Evolutionary conservation across 2,888 invertebrate species (phyloP), one percentile per base, ranked within the genome.

Genomic region (Agrochola circellaris): DNA sequence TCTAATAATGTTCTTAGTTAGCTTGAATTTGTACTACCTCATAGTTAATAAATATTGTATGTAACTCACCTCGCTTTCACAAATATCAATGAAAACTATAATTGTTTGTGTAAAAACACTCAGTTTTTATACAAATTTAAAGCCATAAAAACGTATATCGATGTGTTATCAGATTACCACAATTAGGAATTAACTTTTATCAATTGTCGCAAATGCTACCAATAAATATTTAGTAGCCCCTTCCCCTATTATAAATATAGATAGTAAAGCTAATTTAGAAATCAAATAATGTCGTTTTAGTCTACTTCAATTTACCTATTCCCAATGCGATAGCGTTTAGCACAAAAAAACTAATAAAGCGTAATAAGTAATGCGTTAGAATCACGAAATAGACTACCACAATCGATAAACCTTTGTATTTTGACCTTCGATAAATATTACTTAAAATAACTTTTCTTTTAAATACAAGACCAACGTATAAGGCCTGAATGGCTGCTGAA

Each of bases 101-200:
- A 69, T 67, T 56, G 1, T 75, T 38, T 26, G 26, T 38, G 48
- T 42, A 42, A 62, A 64, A 68, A 45, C 68, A 48, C 73, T 62
- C 75, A 71, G 85, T 78, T 83, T 88, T 86, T 91, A 89, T 89
- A 90, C 86, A 71, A 58, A 70, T 73, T 84, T n/a, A 56, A 82
- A 80, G 80, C 66, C 81, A 84, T 86, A 87, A 89, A 86, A 69
- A 69, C 42, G 61, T 58, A 67, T 71, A 79, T 73, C 84, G 76
- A 73, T 58, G 6, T 42, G 42, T 79, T 85, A 87, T 84, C 82
- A 69, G 78, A 86, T 84, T 81, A 82, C 34, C 38, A 72, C 20
- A 82, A 58, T 75, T 78, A 34, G 26, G 79, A 58, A 81, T 81
- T 81, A 76, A 62, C n/a, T 66, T 66, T 82, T 82, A 85, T 85